Percentiles rank a stretch among this genome's conserved stretches.
These are phyloP conservation scores for Eidolon helvum DNA, from an alignment of 2,113 vertebrate genomes.

Conservation along the genomic window DNA sequence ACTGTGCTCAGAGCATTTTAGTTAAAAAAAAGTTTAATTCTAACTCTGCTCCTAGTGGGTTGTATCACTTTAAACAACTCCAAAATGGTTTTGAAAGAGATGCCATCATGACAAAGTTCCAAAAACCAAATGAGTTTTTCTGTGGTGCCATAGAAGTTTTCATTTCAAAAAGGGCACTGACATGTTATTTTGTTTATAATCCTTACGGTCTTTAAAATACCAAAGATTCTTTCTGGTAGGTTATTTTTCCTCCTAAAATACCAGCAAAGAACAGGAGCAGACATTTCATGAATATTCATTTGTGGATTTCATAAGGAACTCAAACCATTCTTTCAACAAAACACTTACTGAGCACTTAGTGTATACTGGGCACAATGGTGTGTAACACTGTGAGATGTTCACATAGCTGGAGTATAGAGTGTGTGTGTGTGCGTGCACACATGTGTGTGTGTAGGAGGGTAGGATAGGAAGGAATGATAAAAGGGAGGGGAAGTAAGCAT, in stretches of 20 bases:
- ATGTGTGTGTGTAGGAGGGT: background rate
- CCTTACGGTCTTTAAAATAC: background rate
- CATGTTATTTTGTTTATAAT: background rate
- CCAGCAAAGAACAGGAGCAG: background rate
- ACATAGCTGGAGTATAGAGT: background rate
- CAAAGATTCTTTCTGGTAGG: background rate
- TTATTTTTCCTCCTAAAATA: background rate
- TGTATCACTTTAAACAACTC: slow-evolving; percentile 7
- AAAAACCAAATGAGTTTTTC: background rate
- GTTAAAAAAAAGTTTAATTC: slow-evolving; percentile 34
- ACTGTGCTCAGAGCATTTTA: background rate
- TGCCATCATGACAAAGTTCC: background rate
- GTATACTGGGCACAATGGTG: background rate
- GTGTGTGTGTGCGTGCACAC: background rate
- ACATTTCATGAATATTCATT: background rate
- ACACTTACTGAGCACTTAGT: background rate
- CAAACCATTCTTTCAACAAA: background rate
- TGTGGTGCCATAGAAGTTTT: background rate
- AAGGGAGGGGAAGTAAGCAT: background rate
- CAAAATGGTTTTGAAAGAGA: slow-evolving; percentile 37
- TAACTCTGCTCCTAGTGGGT: background rate
- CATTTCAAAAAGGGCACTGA: slow-evolving; percentile 1
- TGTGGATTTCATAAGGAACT: background rate
- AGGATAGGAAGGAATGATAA: background rate
- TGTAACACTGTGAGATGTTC: background rate